Conservation (phyloP, 2,113 vertebrate genomes). For the Cricetomys ansorgei region DNA sequence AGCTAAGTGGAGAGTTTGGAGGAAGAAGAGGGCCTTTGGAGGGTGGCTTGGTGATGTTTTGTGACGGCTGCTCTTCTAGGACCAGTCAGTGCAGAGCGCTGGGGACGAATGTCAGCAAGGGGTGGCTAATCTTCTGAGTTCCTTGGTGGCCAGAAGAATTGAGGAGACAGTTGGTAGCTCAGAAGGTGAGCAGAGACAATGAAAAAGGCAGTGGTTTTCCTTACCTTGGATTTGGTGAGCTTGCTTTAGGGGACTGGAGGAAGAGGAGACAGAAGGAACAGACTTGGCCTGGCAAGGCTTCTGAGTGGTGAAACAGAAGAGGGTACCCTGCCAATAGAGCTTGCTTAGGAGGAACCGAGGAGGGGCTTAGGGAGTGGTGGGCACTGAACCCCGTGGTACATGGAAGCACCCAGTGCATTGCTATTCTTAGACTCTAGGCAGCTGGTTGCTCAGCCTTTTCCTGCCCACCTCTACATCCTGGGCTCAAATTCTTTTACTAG, state of each 20-base stretch:
- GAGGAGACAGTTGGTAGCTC: background rate
- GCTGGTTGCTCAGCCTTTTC: background rate
- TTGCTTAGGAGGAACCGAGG: background rate
- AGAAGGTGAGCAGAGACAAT: background rate
- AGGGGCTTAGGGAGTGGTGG: background rate
- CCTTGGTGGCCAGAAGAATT: background rate
- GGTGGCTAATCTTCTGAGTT: background rate
- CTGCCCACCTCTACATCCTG: background rate
- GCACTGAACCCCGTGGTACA: fast-evolving
- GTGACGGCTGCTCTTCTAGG: background rate
- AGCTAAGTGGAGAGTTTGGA: background rate
- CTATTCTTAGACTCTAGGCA: no score
- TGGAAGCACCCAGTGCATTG: background rate
- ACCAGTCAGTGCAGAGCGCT: background rate
- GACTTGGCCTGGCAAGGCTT: background rate
- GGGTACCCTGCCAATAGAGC: background rate
- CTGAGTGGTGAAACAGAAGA: background rate
- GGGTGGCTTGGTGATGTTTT: background rate
- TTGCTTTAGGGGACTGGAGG: background rate
- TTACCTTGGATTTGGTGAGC: background rate
- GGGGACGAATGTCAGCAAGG: background rate
- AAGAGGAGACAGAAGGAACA: background rate
- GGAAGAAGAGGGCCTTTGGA: background rate
- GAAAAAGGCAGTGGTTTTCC: background rate
- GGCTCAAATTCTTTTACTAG: background rate